Evolutionary conservation across 2,888 invertebrate genomes (phyloP).

Genomic region (Caenorhabditis panamensis): DNA sequence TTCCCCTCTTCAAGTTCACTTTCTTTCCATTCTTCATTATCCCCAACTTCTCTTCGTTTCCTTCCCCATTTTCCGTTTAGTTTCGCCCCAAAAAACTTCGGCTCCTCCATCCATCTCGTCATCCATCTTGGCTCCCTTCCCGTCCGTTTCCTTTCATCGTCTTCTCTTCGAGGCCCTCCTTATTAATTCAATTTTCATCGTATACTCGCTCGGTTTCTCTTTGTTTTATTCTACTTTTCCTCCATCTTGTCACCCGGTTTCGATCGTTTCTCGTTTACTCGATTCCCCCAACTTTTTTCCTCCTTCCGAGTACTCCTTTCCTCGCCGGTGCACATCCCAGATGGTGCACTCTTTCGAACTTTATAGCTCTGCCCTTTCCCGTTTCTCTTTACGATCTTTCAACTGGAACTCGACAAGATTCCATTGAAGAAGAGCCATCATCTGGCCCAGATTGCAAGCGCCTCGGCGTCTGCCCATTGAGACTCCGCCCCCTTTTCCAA

Average conservation of each 20-base stretch:
- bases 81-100: constrained; percentile 13
- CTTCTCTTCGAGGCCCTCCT: neutral
- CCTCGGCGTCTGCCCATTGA: neutral
- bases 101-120: constrained; percentile 22
- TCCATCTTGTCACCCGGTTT: constrained; percentile 1
- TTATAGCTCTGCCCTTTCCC: constrained; percentile 6
- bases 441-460: neutral
- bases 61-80: neutral
- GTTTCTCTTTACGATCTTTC: neutral
- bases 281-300: no score
- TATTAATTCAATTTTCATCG: constrained; percentile 51
- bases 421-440: no score
- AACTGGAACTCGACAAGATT: no score
- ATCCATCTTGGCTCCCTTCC: constrained; percentile 42
- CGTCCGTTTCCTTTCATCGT: neutral
- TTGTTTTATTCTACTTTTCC: constrained; percentile 30
- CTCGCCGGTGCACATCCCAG: no score
- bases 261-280: neutral
- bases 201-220: constrained; percentile 26
- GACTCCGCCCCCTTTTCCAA: constrained; percentile 44
- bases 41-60: no score
- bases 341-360: neutral
- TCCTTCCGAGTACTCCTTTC: neutral
- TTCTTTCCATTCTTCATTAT: neutral
- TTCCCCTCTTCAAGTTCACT: neutral